These are phyloP conservation scores for Dynastes maya DNA, from an alignment of 2,888 invertebrate species.

Conservation along the genomic window DNA sequence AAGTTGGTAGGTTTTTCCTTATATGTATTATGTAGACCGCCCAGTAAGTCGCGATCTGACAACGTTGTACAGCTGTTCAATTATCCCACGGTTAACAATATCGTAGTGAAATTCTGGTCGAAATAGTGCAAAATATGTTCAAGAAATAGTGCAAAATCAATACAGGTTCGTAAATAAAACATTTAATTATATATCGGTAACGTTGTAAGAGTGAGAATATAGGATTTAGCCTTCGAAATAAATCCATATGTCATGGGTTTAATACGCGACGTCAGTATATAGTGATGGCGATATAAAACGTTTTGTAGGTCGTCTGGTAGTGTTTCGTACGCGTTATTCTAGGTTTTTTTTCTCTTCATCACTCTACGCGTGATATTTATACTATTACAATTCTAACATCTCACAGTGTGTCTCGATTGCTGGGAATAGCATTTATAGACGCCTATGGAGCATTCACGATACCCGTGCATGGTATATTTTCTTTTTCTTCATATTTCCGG, in stretches of 20 bases:
- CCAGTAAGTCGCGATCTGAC: slow-evolving; percentile 40
- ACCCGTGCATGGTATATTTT: slow-evolving; percentile 49
- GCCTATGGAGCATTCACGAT: slow-evolving; percentile 27
- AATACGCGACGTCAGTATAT: slow-evolving; percentile 28
- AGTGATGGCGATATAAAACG: slow-evolving; percentile 27
- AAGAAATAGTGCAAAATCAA: slow-evolving; percentile 10
- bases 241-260: slow-evolving; percentile 36
- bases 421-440: background rate
- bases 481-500: slow-evolving; percentile 63
- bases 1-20: slow-evolving; percentile 13
- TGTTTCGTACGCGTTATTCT: slow-evolving; percentile 7
- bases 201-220: background rate
- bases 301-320: slow-evolving; percentile 34
- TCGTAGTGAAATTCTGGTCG: slow-evolving; percentile 29
- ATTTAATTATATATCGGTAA: background rate
- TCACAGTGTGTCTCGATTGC: too few species aligned
- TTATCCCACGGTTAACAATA: slow-evolving; percentile 2
- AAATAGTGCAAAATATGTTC: slow-evolving; percentile 41
- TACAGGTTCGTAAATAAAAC: slow-evolving; percentile 37
- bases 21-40: slow-evolving; percentile 34
- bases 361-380: too few species aligned
- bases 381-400: too few species aligned
- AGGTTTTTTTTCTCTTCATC: background rate
- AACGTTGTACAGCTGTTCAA: slow-evolving; percentile 47
- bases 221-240: slow-evolving; percentile 4